Conservation (phyloP, 2,113 vertebrate species). For the Megaleporinus macrocephalus region DNA sequence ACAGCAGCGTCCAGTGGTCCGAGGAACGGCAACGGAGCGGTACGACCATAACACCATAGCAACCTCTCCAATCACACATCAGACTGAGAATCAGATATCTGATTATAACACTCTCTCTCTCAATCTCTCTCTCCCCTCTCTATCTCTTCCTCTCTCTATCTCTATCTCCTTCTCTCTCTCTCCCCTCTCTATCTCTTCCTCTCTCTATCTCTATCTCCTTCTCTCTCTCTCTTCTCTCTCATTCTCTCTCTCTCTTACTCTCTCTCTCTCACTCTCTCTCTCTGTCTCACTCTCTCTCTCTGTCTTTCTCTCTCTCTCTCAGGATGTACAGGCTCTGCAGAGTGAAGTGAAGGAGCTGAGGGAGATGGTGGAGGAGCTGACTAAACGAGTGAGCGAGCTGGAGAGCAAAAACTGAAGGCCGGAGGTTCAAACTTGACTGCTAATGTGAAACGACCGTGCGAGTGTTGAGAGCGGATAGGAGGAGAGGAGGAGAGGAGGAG, state of each 20-base stretch:
- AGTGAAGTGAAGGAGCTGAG: constrained; percentile 82
- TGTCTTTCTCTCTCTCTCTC: constrained; percentile 17
- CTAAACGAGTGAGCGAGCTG: constrained; percentile 77
- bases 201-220: too few species aligned
- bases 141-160: too few species aligned
- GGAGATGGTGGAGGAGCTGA: constrained; percentile 76
- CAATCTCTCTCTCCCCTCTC: background rate
- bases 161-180: too few species aligned
- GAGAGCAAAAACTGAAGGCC: constrained; percentile 74
- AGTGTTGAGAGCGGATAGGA: background rate
- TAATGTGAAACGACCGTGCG: constrained; percentile 22
- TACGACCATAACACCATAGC: constrained; percentile 49
- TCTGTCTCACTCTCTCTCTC: background rate
- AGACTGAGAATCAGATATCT: background rate
- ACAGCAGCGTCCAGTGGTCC: constrained; percentile 44
- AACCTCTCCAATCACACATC: background rate
- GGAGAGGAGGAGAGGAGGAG: too few species aligned
- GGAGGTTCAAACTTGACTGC: constrained; percentile 21
- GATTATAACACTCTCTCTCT: background rate
- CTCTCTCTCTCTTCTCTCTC: too few species aligned
- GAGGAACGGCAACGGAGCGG: constrained; percentile 61
- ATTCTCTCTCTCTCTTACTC: too few species aligned
- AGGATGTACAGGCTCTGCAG: constrained; percentile 80
- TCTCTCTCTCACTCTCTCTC: too few species aligned
- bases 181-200: too few species aligned